These are phyloP conservation scores for Cheilosia impressa DNA, from an alignment of 2,888 invertebrate species.

Conservation along the genomic window DNA sequence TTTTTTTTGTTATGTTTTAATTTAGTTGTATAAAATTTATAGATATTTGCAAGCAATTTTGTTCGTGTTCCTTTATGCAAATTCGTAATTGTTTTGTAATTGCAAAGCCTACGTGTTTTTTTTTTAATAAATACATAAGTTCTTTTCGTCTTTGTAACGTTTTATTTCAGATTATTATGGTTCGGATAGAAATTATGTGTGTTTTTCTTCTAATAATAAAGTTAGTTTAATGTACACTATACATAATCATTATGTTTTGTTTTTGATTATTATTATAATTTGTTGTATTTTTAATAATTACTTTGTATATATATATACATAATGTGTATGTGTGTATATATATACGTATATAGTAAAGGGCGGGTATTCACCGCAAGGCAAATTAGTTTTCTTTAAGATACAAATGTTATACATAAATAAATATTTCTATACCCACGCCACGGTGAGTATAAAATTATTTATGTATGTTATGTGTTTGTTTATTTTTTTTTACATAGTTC, in stretches of 20 bases:
- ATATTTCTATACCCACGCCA: constrained; percentile 11
- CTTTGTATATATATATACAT: constrained; percentile 36
- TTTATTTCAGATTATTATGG: constrained; percentile 20
- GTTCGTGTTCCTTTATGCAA: constrained; percentile 2
- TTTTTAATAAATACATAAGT: constrained; percentile 17
- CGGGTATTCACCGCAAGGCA: constrained; percentile 79
- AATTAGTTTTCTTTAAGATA: constrained; percentile 73
- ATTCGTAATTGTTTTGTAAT: constrained; percentile 21
- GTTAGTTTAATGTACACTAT: constrained; percentile 58
- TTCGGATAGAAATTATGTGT: constrained; percentile 24
- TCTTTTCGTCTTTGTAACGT: neutral
- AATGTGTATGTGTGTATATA: constrained; percentile 22
- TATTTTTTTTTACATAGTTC: constrained; percentile 7
- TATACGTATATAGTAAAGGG: constrained; percentile 76
- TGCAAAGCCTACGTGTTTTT: constrained; percentile 33
- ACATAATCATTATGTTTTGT: constrained; percentile 48
- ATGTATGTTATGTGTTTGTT: constrained; percentile 4
- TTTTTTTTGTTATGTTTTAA: constrained; percentile 4
- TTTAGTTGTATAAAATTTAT: constrained; percentile 37
- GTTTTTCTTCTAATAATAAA: constrained; percentile 19
- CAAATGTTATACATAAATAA: constrained; percentile 35
- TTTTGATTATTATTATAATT: constrained; percentile 22
- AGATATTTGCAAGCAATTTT: constrained; percentile 21
- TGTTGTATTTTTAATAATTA: constrained; percentile 10
- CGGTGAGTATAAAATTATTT: constrained; percentile 9